phyloP scores from a whole-genome alignment of 2,888 invertebrate genomes.

The Clanis bilineata region DNA sequence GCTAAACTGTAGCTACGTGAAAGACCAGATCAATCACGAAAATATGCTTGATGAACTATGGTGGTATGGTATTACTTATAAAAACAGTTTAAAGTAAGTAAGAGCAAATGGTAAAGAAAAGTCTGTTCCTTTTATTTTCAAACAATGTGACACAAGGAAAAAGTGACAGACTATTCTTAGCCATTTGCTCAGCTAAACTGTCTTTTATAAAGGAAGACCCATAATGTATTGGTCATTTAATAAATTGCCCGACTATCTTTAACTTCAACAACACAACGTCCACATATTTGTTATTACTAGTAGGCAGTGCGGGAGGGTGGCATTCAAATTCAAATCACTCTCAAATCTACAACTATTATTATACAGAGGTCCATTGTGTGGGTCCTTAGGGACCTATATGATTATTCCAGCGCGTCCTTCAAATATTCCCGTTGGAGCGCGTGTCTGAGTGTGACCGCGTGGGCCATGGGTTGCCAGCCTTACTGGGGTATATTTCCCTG shows the following conservation, averaged over 20 bases:
- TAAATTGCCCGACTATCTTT: background rate
- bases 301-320: slow-evolving; percentile 72
- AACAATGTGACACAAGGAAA: too few relatives aligned
- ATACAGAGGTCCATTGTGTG: slow-evolving; percentile 70
- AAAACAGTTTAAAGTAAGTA: too few relatives aligned
- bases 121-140: too few relatives aligned
- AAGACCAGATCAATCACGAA: too few relatives aligned
- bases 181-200: too few relatives aligned
- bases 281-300: slow-evolving; percentile 80
- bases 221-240: background rate
- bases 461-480: slow-evolving; percentile 32
- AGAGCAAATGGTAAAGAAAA: too few relatives aligned
- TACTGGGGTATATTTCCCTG: background rate
- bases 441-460: slow-evolving; percentile 62
- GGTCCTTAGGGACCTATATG: slow-evolving; percentile 78
- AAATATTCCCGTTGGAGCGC: slow-evolving; percentile 66
- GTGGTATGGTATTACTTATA: too few relatives aligned
- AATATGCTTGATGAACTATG: too few relatives aligned
- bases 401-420: slow-evolving; percentile 73
- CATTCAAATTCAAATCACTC: slow-evolving; percentile 81
- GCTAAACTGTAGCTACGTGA: too few relatives aligned
- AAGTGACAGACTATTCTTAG: too few relatives aligned
- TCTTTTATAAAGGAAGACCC: too few relatives aligned
- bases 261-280: slow-evolving; percentile 24
- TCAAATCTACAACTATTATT: slow-evolving; percentile 82